Conservation (phyloP, 2,888 invertebrate species). For the Teleogryllus oceanicus region DNA sequence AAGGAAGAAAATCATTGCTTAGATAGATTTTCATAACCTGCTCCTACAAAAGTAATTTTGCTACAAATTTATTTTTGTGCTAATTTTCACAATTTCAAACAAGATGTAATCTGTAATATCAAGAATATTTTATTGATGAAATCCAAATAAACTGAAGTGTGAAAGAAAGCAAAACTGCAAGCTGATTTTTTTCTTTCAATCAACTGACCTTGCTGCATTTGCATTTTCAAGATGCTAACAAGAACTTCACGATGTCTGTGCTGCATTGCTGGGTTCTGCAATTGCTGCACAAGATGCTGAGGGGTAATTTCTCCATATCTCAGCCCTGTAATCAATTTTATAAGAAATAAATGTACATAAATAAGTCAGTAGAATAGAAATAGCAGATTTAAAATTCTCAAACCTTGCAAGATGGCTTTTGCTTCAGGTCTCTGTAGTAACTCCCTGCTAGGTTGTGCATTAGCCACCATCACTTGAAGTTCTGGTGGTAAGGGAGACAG, state of each 20-base stretch:
- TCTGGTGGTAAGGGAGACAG: conserved; percentile 47
- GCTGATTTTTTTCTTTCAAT: no score
- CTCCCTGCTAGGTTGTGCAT: conserved; percentile 57
- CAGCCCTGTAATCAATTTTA: conserved; percentile 53
- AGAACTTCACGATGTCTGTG: conserved; percentile 70
- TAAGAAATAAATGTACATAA: background rate
- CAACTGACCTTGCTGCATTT: conserved; percentile 35
- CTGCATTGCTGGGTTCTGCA: conserved; percentile 68
- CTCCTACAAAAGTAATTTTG: no score
- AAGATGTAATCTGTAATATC: no score
- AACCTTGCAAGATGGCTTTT: conserved; percentile 72
- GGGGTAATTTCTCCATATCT: conserved; percentile 73
- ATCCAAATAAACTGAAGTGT: no score
- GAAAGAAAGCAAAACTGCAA: no score
- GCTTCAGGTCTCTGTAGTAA: conserved; percentile 70
- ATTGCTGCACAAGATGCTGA: conserved; percentile 71
- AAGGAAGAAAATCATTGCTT: no score
- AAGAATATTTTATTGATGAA: no score
- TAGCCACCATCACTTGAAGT: conserved; percentile 51
- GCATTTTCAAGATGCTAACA: conserved; percentile 61
- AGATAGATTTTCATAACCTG: no score
- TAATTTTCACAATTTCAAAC: no score
- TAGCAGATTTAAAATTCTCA: background rate
- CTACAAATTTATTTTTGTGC: no score
- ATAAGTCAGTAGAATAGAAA: no score